phyloP scores from a whole-genome alignment of 2,888 invertebrate species.

The Leptopilina drosophilae region DNA sequence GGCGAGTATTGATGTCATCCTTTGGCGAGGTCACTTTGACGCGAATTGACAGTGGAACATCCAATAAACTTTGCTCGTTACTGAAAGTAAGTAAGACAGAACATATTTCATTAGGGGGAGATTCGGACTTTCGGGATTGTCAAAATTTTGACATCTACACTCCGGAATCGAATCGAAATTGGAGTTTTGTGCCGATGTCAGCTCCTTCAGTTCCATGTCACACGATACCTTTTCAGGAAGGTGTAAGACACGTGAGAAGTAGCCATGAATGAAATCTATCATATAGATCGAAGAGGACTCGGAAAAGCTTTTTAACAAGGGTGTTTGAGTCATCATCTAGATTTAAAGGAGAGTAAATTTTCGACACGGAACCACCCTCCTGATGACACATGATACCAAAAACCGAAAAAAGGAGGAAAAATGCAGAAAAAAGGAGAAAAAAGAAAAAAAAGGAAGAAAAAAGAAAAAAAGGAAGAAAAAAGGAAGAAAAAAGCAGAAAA shows the following conservation, averaged over 20 bases:
- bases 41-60: constrained; percentile 14
- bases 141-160: constrained; percentile 26
- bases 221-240: constrained; percentile 30
- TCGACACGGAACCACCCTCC: constrained; percentile 10
- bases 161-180: constrained; percentile 22
- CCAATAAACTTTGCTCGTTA: constrained; percentile 32
- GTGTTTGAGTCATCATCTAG: constrained; percentile 30
- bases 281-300: constrained; percentile 22
- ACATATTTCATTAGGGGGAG: background rate
- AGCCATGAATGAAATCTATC: constrained; percentile 27
- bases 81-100: constrained; percentile 1
- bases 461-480: background rate
- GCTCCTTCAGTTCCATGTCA: constrained; percentile 22
- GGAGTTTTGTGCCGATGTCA: constrained; percentile 25
- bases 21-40: background rate
- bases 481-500: background rate
- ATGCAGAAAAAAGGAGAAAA: background rate
- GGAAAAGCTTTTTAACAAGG: constrained; percentile 29
- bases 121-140: constrained; percentile 9
- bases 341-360: constrained; percentile 32
- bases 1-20: background rate
- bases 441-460: constrained; percentile 1
- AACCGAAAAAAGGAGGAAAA: constrained; percentile 17
- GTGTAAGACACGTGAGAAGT: constrained; percentile 31
- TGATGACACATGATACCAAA: constrained; percentile 30